phyloP scores from a whole-genome alignment of 2,888 invertebrate genomes.

The Diplolepis rosae region DNA sequence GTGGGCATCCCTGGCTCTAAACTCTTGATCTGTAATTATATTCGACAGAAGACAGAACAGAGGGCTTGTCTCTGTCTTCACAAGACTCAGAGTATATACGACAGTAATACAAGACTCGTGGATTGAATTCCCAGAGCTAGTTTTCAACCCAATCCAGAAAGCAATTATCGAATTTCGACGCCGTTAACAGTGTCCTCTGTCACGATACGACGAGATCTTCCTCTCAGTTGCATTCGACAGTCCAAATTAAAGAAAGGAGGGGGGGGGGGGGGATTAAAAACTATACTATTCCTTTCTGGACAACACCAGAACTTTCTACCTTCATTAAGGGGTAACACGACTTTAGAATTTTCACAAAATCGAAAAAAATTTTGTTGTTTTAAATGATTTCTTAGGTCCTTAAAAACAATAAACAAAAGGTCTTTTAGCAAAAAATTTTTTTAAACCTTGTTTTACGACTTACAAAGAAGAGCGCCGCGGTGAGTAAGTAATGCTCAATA shows the following conservation, averaged over 20 bases:
- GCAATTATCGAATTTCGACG: constrained; percentile 64
- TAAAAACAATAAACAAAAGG: no score
- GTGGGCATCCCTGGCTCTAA: constrained; percentile 57
- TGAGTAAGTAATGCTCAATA: no score
- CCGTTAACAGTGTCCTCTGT: constrained; percentile 25
- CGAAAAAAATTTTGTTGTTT: no score
- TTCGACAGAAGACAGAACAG: constrained; percentile 40
- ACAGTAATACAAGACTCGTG: constrained; percentile 47
- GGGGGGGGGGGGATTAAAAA: not conserved
- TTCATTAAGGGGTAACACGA: not conserved
- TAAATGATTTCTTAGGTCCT: no score
- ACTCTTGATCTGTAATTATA: constrained; percentile 64
- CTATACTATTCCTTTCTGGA: not conserved
- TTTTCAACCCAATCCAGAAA: constrained; percentile 59
- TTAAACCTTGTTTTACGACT: no score
- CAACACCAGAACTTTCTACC: not conserved
- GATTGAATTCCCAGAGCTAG: constrained; percentile 53
- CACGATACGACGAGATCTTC: constrained; percentile 9
- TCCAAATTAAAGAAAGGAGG: constrained; percentile 1
- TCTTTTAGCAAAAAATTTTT: no score
- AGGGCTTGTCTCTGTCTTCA: constrained; percentile 9
- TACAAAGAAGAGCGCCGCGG: no score
- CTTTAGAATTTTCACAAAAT: no score
- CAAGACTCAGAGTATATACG: constrained; percentile 13
- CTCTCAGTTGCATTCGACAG: constrained; percentile 28